Evolutionary conservation across 1,140 invertebrate genomes (phyloP).

Genomic region (Contarinia nasturtii): DNA sequence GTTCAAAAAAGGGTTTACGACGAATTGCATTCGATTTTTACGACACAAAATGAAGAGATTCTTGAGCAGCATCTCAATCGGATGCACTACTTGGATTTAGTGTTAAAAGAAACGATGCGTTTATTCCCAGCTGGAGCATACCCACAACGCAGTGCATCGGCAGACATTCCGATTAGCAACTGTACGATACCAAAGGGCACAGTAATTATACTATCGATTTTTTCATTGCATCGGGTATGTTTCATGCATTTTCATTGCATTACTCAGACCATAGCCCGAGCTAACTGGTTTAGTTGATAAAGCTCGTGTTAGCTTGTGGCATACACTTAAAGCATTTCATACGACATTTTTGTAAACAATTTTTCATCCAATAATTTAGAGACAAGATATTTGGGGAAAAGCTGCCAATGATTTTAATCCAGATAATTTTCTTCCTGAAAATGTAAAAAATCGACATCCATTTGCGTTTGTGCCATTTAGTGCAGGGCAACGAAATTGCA

Average conservation of each 20-base stretch:
- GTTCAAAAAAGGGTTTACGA: slow-evolving; percentile 1
- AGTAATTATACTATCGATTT: neutral
- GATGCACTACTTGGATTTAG: slow-evolving; percentile 22
- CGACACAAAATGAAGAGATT: neutral
- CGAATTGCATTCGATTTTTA: slow-evolving; percentile 1
- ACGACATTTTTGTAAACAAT: no score
- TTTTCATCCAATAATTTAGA: no score
- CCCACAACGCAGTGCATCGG: slow-evolving; percentile 7
- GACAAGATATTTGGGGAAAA: slow-evolving; percentile 13
- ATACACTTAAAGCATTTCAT: no score
- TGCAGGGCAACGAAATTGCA: slow-evolving; percentile 33
- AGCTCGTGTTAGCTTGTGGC: no score
- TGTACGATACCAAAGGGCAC: no score
- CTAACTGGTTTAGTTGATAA: no score
- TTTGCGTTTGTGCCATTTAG: slow-evolving; percentile 33
- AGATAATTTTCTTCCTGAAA: slow-evolving; percentile 30
- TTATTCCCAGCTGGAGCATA: slow-evolving; percentile 22
- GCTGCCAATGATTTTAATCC: slow-evolving; percentile 38
- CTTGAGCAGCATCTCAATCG: slow-evolving; percentile 15
- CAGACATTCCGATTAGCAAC: neutral
- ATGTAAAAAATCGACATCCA: slow-evolving; percentile 17
- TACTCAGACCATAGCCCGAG: no score
- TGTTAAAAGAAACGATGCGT: slow-evolving; percentile 24
- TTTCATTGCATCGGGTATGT: neutral
- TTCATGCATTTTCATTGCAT: neutral